Evolutionary conservation across 2,888 invertebrate genomes (phyloP).

Genomic region (Tiliacea citrago): DNA sequence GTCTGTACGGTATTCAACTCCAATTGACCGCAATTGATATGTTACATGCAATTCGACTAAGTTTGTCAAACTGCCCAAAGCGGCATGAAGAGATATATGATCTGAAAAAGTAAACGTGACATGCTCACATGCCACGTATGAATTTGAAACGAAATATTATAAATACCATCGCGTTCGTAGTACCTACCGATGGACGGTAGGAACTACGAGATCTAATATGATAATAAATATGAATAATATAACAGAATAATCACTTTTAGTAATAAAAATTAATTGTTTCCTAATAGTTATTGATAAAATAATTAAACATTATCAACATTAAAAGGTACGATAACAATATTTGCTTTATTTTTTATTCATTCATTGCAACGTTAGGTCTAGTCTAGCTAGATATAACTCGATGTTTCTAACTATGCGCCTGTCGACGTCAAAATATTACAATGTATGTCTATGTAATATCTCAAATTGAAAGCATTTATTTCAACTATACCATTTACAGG

Average conservation of each 20-base stretch:
- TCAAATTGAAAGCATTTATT: no score
- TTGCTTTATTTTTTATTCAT: no score
- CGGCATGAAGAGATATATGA: slow-evolving; percentile 88
- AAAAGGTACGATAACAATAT: background rate
- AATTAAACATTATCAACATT: background rate
- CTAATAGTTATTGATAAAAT: background rate
- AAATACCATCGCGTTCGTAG: background rate
- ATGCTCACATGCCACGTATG: background rate
- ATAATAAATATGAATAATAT: background rate
- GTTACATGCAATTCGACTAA: slow-evolving; percentile 86
- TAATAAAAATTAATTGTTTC: no score
- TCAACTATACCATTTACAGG: no score
- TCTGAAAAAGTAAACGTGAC: slow-evolving; percentile 75
- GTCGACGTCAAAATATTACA: no score
- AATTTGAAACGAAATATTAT: background rate
- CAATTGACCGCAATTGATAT: slow-evolving; percentile 81
- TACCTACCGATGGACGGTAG: no score
- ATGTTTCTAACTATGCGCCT: no score
- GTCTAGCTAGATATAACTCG: no score
- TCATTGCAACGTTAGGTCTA: no score
- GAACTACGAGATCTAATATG: background rate
- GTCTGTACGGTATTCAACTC: slow-evolving; percentile 84
- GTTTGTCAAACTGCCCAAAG: slow-evolving; percentile 84
- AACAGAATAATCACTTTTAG: background rate
- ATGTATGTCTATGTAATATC: no score